Percentiles rank a stretch among this genome's conserved stretches.
phyloP scores from a whole-genome alignment of 2,797 vertebrate species.

The Melanotaenia trifasciata region DNA sequence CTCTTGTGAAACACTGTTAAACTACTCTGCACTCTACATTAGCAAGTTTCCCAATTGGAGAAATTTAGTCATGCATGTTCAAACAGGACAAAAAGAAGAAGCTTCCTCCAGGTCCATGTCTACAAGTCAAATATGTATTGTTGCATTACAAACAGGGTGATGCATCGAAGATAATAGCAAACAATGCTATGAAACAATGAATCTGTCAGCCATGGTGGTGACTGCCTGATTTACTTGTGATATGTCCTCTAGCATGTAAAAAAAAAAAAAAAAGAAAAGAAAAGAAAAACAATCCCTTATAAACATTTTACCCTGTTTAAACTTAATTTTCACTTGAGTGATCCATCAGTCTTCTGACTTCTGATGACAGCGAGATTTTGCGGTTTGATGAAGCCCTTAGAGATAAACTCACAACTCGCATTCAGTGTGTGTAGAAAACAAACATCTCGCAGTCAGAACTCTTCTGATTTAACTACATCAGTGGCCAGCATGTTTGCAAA shows the following conservation, averaged over 20 bases:
- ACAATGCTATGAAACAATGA: not conserved
- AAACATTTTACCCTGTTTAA: not conserved
- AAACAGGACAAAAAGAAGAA: too few species aligned
- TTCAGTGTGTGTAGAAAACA: not conserved
- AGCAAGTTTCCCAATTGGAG: not conserved
- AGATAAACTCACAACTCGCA: not conserved
- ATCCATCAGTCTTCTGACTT: not conserved
- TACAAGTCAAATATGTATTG: too few species aligned
- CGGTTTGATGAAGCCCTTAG: constrained; percentile 11
- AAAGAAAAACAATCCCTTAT: too few species aligned
- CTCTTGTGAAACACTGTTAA: not conserved
- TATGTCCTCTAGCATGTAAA: not conserved
- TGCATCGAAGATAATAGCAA: not conserved
- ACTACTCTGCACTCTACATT: not conserved
- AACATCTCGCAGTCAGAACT: constrained; percentile 13
- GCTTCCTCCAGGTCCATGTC: too few species aligned
- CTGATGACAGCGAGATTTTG: constrained; percentile 11
- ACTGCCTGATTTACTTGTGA: not conserved
- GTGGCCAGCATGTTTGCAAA: not conserved
- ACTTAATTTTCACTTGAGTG: constrained; percentile 17
- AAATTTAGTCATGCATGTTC: not conserved
- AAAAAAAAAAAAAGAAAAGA: too few species aligned
- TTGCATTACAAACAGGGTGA: not conserved
- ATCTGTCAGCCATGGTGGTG: not conserved
- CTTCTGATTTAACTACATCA: constrained; percentile 7